Evolutionary conservation across 2,113 vertebrate genomes (phyloP).

Genomic region (Clinocottus analis): DNA sequence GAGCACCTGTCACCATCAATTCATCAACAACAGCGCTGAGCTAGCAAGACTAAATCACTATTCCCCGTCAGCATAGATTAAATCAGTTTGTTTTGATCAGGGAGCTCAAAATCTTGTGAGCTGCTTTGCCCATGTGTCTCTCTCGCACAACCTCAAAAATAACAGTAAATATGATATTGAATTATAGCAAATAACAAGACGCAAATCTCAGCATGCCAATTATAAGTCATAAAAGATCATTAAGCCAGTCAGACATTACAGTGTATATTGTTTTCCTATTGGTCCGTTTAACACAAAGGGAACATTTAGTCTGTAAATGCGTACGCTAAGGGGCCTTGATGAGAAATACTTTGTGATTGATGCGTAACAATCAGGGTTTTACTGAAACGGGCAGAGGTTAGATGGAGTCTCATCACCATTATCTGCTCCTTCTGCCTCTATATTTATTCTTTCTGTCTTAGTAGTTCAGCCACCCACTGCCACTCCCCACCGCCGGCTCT

Average conservation of each 20-base stretch:
- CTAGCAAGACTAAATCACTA: conserved; percentile 18
- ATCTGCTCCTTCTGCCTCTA: conserved; percentile 20
- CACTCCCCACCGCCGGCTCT: background rate
- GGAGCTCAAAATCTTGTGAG: background rate
- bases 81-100: conserved; percentile 34
- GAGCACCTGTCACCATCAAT: conserved; percentile 30
- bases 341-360: conserved; percentile 52
- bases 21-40: conserved; percentile 35
- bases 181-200: background rate
- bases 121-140: conserved; percentile 1
- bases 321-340: conserved; percentile 43
- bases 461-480: conserved; percentile 25
- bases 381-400: conserved; percentile 42
- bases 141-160: background rate
- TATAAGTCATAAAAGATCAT: background rate
- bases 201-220: background rate
- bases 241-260: background rate
- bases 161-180: background rate
- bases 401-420: conserved; percentile 47
- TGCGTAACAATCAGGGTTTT: conserved; percentile 48
- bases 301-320: conserved; percentile 16
- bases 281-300: background rate
- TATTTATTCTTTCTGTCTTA: background rate
- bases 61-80: conserved; percentile 28
- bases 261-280: background rate